A percentile compares a stretch with the other conserved stretches of the same genome.
Conservation (phyloP, 2,888 invertebrate species). For the Periphyllus acericola region DNA sequence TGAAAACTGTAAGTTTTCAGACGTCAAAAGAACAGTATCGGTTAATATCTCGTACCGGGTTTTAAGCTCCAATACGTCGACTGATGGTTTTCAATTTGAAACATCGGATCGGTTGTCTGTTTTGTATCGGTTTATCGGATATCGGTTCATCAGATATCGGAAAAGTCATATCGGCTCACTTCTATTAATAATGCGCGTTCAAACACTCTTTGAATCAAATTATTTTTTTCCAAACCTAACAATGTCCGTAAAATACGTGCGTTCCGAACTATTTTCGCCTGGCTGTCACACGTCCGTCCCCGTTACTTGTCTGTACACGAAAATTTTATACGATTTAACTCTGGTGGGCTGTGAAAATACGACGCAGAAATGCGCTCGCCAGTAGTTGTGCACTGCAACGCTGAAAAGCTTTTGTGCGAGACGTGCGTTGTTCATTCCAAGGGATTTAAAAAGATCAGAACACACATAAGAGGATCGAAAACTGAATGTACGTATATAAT, state of each 20-base stretch:
- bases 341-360: background rate
- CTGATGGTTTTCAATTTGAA: too few relatives aligned
- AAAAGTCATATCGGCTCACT: too few relatives aligned
- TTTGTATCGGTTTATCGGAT: too few relatives aligned
- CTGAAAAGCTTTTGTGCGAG: background rate
- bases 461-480: slow-evolving; percentile 35
- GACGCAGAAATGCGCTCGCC: background rate
- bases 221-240: background rate
- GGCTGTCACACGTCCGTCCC: background rate
- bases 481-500: background rate
- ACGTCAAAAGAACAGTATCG: too few relatives aligned
- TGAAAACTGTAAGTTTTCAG: too few relatives aligned
- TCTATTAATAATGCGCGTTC: too few relatives aligned
- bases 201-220: background rate
- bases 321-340: background rate
- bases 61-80: too few relatives aligned
- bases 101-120: too few relatives aligned
- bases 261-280: background rate
- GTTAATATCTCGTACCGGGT: too few relatives aligned
- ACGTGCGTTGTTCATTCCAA: background rate
- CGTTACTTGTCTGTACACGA: background rate
- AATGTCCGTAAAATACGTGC: background rate
- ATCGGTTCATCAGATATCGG: too few relatives aligned
- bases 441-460: slow-evolving; percentile 32
- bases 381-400: background rate